Evolutionary conservation across 2,888 invertebrate genomes (phyloP).

Genomic region (Eucera pruinosa): DNA sequence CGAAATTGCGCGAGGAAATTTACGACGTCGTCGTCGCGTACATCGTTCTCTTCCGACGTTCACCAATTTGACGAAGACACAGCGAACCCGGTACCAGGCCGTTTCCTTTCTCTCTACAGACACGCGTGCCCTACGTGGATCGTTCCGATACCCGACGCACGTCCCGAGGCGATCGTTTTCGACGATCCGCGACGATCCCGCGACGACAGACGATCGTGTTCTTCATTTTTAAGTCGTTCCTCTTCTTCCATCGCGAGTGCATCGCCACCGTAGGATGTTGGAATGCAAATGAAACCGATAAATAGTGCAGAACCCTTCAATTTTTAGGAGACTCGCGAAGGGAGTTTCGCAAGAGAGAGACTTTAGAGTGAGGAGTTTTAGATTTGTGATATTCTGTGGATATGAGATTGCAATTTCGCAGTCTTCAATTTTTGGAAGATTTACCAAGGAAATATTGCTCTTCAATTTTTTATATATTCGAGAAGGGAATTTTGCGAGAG

Average conservation of each 20-base stretch:
- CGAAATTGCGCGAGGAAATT: conserved; percentile 54
- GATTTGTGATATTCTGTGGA: too few relatives aligned
- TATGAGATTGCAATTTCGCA: too few relatives aligned
- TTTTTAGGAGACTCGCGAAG: too few relatives aligned
- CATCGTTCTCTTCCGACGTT: conserved; percentile 32
- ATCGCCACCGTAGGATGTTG: not conserved
- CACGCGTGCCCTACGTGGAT: conserved; percentile 44
- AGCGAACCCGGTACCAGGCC: conserved; percentile 38
- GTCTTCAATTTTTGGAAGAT: too few relatives aligned
- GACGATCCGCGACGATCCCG: conserved; percentile 40
- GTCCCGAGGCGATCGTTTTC: conserved; percentile 64
- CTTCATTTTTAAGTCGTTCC: conserved; percentile 17
- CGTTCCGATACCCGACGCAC: conserved; percentile 57
- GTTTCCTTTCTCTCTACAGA: conserved; percentile 8
- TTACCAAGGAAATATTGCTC: too few relatives aligned
- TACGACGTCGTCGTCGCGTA: conserved; percentile 53
- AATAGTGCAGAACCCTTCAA: too few relatives aligned
- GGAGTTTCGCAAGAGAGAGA: too few relatives aligned
- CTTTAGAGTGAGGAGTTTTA: too few relatives aligned
- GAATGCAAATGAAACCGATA: not conserved
- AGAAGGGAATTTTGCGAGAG: too few relatives aligned
- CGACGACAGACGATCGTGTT: conserved; percentile 24
- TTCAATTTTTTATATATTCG: too few relatives aligned
- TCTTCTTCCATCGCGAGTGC: not conserved
- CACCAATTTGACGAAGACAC: conserved; percentile 65